These are phyloP conservation scores for Tenebrio molitor DNA, from an alignment of 1,140 invertebrate species.

Conservation along the genomic window DNA sequence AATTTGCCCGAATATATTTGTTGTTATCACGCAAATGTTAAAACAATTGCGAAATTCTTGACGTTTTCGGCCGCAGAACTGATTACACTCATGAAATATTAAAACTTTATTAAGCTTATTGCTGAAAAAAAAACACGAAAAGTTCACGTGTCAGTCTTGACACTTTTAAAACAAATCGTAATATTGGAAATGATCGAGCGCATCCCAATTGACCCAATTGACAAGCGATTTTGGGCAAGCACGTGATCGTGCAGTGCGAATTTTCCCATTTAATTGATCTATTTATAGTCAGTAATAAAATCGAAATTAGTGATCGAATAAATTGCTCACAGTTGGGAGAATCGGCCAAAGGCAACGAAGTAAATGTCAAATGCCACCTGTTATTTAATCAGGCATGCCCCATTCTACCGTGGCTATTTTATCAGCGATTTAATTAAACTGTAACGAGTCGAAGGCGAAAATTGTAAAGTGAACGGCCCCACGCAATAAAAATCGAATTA, in stretches of 20 bases:
- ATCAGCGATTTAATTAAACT: slow-evolving; percentile 14
- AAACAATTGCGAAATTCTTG: not conserved
- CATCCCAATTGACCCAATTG: no score
- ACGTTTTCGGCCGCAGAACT: not conserved
- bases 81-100: not conserved
- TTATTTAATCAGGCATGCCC: slow-evolving; percentile 13
- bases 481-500: not conserved
- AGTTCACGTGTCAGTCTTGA: not conserved
- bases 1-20: slow-evolving; percentile 2
- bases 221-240: no score
- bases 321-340: slow-evolving; percentile 9
- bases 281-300: slow-evolving; percentile 8
- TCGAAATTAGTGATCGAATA: slow-evolving; percentile 32
- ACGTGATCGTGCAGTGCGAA: not conserved
- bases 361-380: slow-evolving; percentile 35
- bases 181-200: no score
- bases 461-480: not conserved
- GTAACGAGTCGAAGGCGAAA: slow-evolving; percentile 6
- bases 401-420: slow-evolving; percentile 3
- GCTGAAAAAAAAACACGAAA: not conserved
- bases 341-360: slow-evolving; percentile 7
- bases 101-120: not conserved
- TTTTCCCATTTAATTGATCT: slow-evolving; percentile 13
- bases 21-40: not conserved
- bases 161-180: no score